These are phyloP conservation scores for Notospermus geniculatus DNA, from an alignment of 1,140 invertebrate genomes.

Conservation along the genomic window DNA sequence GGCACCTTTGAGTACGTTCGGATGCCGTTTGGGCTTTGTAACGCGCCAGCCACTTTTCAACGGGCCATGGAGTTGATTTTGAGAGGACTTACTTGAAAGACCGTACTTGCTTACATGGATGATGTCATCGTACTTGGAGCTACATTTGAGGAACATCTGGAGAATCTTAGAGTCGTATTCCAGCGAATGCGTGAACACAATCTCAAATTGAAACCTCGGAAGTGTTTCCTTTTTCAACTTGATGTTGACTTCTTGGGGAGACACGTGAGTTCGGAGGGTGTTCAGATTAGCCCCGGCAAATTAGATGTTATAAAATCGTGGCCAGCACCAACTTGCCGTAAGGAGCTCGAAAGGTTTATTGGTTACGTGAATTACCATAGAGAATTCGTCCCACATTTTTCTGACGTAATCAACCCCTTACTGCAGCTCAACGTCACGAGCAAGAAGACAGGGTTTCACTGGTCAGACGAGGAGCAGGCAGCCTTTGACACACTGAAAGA, in stretches of 20 bases:
- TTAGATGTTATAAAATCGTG: conserved; percentile 47
- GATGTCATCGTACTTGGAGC: conserved; percentile 31
- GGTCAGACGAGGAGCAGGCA: conserved; percentile 2
- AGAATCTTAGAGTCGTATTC: conserved; percentile 30
- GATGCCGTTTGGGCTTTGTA: conserved; percentile 31
- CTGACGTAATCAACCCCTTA: conserved; percentile 23
- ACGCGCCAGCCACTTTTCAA: conserved; percentile 37
- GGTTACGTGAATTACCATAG: conserved; percentile 52
- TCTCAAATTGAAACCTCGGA: conserved; percentile 54
- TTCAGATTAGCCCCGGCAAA: conserved; percentile 36
- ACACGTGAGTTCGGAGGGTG: conserved; percentile 16
- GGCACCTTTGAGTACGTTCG: conserved; percentile 20
- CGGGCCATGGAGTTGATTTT: conserved; percentile 41
- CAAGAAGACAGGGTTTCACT: conserved; percentile 10
- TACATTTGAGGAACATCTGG: conserved; percentile 54
- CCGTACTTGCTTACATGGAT: conserved; percentile 22
- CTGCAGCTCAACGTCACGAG: too few species aligned
- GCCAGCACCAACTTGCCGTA: conserved; percentile 40
- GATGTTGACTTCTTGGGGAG: conserved; percentile 21
- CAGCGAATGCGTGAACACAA: conserved; percentile 12
- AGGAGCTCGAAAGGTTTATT: conserved; percentile 49
- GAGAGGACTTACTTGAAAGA: conserved; percentile 24
- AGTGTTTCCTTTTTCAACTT: conserved; percentile 48
- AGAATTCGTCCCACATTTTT: conserved; percentile 39
- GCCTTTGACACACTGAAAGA: conserved; percentile 15